phyloP scores from a whole-genome alignment of 2,797 vertebrate genomes.

The Rachycentron canadum region DNA sequence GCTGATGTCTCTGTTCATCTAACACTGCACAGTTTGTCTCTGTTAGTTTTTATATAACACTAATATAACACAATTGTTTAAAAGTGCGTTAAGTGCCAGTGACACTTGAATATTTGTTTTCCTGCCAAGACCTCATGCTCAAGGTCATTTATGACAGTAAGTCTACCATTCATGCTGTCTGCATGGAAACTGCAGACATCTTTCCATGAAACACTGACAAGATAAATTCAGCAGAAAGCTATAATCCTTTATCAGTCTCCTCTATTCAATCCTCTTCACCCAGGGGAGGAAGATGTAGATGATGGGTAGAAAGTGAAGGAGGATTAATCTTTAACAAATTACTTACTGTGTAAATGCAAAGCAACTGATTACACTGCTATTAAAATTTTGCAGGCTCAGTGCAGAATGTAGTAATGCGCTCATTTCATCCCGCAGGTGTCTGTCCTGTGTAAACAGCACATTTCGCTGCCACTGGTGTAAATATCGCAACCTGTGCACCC shows the following conservation, averaged over 20 bases:
- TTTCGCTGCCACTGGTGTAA: slow-evolving; percentile 99
- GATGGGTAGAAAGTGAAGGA: slow-evolving; percentile 7
- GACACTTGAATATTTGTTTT: slow-evolving; percentile 11
- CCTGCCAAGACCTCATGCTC: slow-evolving; percentile 9
- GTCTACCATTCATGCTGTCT: slow-evolving; percentile 13
- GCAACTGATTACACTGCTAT: background rate
- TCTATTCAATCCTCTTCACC: slow-evolving; percentile 29
- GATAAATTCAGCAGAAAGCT: slow-evolving; percentile 37
- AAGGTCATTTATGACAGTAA: slow-evolving; percentile 30
- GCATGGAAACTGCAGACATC: slow-evolving; percentile 35
- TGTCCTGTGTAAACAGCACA: slow-evolving; percentile 95
- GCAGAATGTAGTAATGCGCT: slow-evolving; percentile 2
- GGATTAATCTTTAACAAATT: background rate
- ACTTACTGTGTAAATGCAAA: slow-evolving; percentile 4
- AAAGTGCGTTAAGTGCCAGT: slow-evolving; percentile 6
- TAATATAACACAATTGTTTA: background rate
- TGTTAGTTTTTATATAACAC: slow-evolving; percentile 8
- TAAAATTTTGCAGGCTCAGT: background rate
- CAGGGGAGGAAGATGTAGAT: slow-evolving; percentile 21
- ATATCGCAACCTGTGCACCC: slow-evolving; percentile 96
- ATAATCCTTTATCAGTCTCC: slow-evolving; percentile 35
- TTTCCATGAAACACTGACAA: slow-evolving; percentile 23
- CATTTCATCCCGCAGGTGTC: slow-evolving; percentile 86
- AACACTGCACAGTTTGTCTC: background rate
- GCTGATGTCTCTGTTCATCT: background rate